Evolutionary conservation across 2,888 invertebrate species (phyloP), one percentile per base, ranked within the genome.

Genomic region (Cantharis nigra): DNA sequence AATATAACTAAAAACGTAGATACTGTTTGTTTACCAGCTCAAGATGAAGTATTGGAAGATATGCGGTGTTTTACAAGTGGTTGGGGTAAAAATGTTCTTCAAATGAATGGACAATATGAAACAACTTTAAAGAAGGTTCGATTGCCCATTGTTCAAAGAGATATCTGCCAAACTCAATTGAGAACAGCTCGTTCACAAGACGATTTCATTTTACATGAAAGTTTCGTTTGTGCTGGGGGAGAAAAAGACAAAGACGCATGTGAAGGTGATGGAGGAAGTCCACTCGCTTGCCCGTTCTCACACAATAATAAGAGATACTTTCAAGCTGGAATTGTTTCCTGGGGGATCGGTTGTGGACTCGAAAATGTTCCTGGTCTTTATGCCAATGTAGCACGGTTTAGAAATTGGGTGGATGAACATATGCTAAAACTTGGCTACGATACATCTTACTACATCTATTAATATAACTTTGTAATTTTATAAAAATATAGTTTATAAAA

Each of bases 251-350:
- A 91, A 80, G 95, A 95, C 82, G 93, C 94, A 0, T 95, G 96
- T 88, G 91, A 91, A 84, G 93, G 84, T 3, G 96, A 96, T 85
- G 96, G 96, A 0, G 96, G 96, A 0, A 93, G 94, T n/a, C 94
- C 96, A 0, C 88, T 96, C 13, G 93, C 94, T 0, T 96, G 96
- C 81, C 93, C 94, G 2, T 87, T 93, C 71, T 88, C 88, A 77
- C 90, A 90, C 0, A 13, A 49, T 7, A 7, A 7, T 49, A n/a
- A 9, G 49, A 49, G 49, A 9, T 49, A 49, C 49, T 49, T 7
- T 49, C 49, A 49, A 49, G 49, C n/a, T n/a, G 49, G 49, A n/a
- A 49, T 49, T n/a, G 49, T 49, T 49, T n/a, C 49, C 4, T 49
- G 49, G 49, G 49, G 49, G 7, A 9, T 49, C 2, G 49, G 49